Base-by-base conservation (phyloP, 2,113 vertebrate genomes). In the Eulacestoma nigropectus region DNA sequence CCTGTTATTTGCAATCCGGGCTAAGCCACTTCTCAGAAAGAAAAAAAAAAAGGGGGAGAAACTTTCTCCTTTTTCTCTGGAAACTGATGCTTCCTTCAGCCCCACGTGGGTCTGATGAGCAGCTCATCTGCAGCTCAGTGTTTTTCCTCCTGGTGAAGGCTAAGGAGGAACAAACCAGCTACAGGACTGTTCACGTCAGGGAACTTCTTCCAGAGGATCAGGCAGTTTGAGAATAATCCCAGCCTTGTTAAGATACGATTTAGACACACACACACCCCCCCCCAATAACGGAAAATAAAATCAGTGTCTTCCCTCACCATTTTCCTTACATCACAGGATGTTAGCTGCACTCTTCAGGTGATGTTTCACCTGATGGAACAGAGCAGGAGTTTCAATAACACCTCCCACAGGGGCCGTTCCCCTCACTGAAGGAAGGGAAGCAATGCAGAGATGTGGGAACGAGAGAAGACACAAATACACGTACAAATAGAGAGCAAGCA, bases 361-460 rank as follows among this genome's bases (percentile, higher is more conserved):
- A 35, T 8, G 16, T 22, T 74, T 33, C 87, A 74, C 29, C 56
- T 42, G 35, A 27, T 10, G 33, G 63, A 83, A 15, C 42, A 33
- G 73, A 74, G 46, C 59, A 67, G 69, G 50, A 53, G 11, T 9
- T 56, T 17, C 57, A 89, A 7, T 11, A 83, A 62, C 29, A 60
- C 11, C 50, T 80, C 67, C 67, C 46, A 19, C 11, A 23, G 50
- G 46, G 23, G 11, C 30, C 46, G 7, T 69, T 70, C 33, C 33
- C 33, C 32, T 50, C 20, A 2, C 37, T 42, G 3, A 67, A 73
- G 30, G 32, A 2, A 76, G 12, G 15, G 18, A 57, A 89, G 8
- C 55, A 26, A 7, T 1, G 0, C 5, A 49, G 63, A 42, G 2
- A 14, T 10, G 11, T 8, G 20, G 35, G 8, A 73, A 69, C 2